A percentile compares a stretch with the other conserved stretches of the same genome.
Conservation (phyloP, 2,113 vertebrate genomes). For the Megaceryle maxima region DNA sequence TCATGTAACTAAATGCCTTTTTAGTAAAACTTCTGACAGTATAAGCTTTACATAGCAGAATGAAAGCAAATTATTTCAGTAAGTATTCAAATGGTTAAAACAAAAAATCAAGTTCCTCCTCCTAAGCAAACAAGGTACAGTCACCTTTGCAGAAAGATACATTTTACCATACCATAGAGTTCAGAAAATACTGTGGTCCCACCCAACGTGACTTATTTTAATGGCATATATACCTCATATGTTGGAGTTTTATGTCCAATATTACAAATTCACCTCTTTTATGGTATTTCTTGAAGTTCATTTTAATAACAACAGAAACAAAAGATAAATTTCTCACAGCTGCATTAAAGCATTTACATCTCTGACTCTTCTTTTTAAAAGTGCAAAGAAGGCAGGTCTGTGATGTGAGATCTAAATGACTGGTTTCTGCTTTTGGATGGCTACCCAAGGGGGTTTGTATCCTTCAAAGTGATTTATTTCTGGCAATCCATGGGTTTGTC, state of each 20-base stretch:
- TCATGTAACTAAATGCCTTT: background rate
- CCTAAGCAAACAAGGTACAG: background rate
- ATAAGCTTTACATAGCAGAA: slow-evolving; percentile 10
- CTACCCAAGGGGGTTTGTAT: background rate
- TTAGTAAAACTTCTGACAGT: background rate
- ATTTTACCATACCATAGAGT: background rate
- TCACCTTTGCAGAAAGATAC: background rate
- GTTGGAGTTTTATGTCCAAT: background rate
- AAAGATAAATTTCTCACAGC: background rate
- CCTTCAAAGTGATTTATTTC: slow-evolving; percentile 29
- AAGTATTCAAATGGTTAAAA: background rate
- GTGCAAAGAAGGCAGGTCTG: background rate
- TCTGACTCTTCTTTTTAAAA: background rate
- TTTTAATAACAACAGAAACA: background rate
- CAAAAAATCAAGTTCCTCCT: background rate
- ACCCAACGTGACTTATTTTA: background rate
- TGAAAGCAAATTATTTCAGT: background rate
- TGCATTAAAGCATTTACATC: background rate
- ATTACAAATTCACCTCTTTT: background rate
- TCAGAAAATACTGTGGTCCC: background rate
- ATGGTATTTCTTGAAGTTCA: background rate
- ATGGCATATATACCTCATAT: background rate
- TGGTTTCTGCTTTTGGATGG: background rate
- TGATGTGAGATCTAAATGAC: background rate
- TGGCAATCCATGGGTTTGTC: background rate